Conservation (phyloP, 2,113 vertebrate species). For the Motacilla tschutschensis region DNA sequence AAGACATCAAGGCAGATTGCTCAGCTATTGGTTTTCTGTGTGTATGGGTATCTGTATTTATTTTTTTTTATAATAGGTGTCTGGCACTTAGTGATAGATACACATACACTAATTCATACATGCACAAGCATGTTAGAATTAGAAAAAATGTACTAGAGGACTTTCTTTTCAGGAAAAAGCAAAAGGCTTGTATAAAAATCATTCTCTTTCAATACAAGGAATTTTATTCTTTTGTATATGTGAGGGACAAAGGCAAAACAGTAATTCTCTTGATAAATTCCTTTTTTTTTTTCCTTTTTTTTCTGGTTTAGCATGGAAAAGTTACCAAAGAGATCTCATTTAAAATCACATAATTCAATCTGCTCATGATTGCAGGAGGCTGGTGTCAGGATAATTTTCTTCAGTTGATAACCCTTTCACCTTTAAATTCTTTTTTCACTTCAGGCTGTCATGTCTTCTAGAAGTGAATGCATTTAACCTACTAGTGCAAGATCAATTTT, state of each 20-base stretch:
- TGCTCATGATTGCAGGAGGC: conserved; percentile 50
- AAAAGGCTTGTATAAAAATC: conserved; percentile 7
- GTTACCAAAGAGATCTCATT: conserved; percentile 52
- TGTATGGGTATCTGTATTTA: neutral
- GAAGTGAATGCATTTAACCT: conserved; percentile 48
- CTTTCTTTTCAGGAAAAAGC: neutral
- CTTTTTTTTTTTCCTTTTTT: neutral
- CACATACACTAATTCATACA: neutral
- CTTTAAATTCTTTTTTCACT: conserved; percentile 66
- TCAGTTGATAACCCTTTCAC: conserved; percentile 71
- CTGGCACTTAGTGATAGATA: neutral
- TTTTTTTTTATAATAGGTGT: neutral
- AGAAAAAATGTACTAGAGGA: neutral
- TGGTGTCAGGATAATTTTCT: conserved; percentile 68
- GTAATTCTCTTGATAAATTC: neutral
- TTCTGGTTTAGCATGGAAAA: neutral
- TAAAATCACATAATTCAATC: conserved; percentile 63
- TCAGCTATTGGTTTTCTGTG: conserved; percentile 28
- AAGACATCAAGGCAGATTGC: conserved; percentile 11
- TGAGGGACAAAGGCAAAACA: neutral
- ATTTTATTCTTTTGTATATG: conserved; percentile 22
- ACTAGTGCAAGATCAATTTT: conserved; percentile 57
- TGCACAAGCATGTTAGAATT: neutral
- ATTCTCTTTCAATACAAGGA: neutral
- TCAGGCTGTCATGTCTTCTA: conserved; percentile 23